A percentile compares a stretch with the other conserved stretches of the same genome.
Conservation (phyloP, 2,888 invertebrate genomes). For the Netelia virgata region DNA sequence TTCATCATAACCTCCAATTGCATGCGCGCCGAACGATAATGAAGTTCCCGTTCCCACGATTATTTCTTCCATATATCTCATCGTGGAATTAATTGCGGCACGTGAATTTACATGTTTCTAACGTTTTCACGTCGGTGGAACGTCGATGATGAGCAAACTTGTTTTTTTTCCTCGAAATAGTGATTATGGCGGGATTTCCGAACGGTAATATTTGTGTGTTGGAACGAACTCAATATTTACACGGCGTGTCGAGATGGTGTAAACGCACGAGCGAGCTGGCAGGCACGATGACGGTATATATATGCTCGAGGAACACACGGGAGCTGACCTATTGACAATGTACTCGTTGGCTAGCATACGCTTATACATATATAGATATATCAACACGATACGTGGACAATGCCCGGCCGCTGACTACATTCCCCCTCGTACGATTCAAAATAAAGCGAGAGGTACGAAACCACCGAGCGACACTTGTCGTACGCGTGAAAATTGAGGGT, state of each 20-base stretch:
- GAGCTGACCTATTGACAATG: conserved; percentile 64
- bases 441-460: background rate
- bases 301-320: conserved; percentile 37
- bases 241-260: conserved; percentile 62
- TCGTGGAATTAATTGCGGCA: too few relatives aligned
- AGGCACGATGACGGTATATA: conserved; percentile 8
- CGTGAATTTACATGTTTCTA: too few relatives aligned
- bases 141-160: too few relatives aligned
- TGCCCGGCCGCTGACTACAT: background rate
- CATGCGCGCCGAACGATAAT: background rate
- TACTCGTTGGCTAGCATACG: conserved; percentile 40
- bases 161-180: conserved; percentile 1
- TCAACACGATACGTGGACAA: too few relatives aligned
- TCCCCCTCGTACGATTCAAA: background rate
- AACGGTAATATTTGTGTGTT: conserved; percentile 47
- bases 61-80: too few relatives aligned
- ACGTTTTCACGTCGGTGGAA: too few relatives aligned
- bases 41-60: background rate
- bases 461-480: conserved; percentile 1
- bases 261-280: conserved; percentile 51
- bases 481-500: conserved; percentile 14
- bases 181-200: conserved; percentile 52
- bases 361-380: background rate
- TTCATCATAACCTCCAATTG: background rate
- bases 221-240: conserved; percentile 66